Base-by-base conservation (phyloP, 1,140 invertebrate genomes). In the Drosophila arawakana region DNA sequence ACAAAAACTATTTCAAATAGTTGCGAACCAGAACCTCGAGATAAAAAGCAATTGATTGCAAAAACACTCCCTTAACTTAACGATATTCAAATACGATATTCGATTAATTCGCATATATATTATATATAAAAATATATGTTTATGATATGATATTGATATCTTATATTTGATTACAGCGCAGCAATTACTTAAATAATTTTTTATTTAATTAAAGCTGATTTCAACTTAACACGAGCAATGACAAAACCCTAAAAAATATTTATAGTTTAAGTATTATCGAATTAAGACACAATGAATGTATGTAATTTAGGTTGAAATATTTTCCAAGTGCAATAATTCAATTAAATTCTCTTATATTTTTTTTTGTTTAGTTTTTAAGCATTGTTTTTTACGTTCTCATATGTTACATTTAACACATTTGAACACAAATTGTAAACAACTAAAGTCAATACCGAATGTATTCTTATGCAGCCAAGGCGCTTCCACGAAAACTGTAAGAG, bases 271-370 rank as follows among this genome's bases (percentile, higher is more conserved):
- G 25, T 5, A 44, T 39, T n/a, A 59, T 30, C 4, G 9, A 44
- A 55, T 25, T 30, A 35, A 7, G 15, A 9, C 35, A 18, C 15
- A 57, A 41, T 15, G 11, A 37, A 39, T 63, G n/a, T 41, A 39
- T 72, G 41, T 47, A 65, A 30, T 49, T 72, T 55, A 67, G 50
- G 21, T 77, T 54, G 52, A 77, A 25, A 15, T 65, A 49, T 75
- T 75, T 75, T 75, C 66, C 72, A 78, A 65, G 76, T 78, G 76
- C 76, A 78, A 78, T 78, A 74, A 70, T 68, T 47, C 39, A 71
- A 47, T 49, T 61, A 49, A 59, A 25, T 21, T 66, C 21, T 37
- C 8, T 58, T 73, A 15, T n/a, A n/a, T n/a, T n/a, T n/a, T n/a
- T 73, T 59, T 73, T 59, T 34, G 52, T 13, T 43, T 73, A 73